Percentiles rank a stretch among this genome's conserved stretches.
These are phyloP conservation scores for Triplophysa rosa DNA, from an alignment of 2,113 vertebrate genomes.

Conservation along the genomic window DNA sequence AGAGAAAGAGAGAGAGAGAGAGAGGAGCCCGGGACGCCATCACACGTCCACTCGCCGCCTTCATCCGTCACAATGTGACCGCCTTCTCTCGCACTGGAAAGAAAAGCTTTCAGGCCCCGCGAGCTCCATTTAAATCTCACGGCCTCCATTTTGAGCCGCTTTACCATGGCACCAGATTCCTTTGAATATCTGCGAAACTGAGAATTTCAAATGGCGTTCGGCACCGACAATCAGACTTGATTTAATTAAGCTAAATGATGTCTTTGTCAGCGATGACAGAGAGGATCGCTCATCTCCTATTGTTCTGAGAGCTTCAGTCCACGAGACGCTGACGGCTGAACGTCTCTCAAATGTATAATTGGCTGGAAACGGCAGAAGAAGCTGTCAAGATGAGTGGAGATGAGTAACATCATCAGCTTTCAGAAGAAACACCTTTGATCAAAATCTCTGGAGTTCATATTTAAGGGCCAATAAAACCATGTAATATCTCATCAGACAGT, in stretches of 20 bases:
- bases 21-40: conserved; percentile 63
- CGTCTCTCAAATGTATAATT: conserved; percentile 46
- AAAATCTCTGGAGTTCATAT: not conserved
- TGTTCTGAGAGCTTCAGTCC: conserved; percentile 68
- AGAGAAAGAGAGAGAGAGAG: conserved; percentile 45
- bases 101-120: not conserved
- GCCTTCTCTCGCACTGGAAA: conserved; percentile 51
- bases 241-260: conserved; percentile 76
- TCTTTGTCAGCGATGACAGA: conserved; percentile 78
- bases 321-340: conserved; percentile 52
- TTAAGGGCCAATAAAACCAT: not conserved
- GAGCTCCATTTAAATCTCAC: not conserved
- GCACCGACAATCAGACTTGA: conserved; percentile 72
- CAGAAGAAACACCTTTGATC: not conserved
- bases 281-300: conserved; percentile 72
- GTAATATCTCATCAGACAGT: not conserved
- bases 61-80: conserved; percentile 31
- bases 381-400: conserved; percentile 25
- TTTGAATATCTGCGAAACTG: conserved; percentile 73
- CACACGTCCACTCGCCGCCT: conserved; percentile 69
- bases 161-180: conserved; percentile 57
- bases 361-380: conserved; percentile 44
- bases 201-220: conserved; percentile 60
- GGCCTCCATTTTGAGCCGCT: conserved; percentile 55
- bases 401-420: not conserved